phyloP scores from a whole-genome alignment of 2,113 vertebrate species.

The Spizaetus ornatus region DNA sequence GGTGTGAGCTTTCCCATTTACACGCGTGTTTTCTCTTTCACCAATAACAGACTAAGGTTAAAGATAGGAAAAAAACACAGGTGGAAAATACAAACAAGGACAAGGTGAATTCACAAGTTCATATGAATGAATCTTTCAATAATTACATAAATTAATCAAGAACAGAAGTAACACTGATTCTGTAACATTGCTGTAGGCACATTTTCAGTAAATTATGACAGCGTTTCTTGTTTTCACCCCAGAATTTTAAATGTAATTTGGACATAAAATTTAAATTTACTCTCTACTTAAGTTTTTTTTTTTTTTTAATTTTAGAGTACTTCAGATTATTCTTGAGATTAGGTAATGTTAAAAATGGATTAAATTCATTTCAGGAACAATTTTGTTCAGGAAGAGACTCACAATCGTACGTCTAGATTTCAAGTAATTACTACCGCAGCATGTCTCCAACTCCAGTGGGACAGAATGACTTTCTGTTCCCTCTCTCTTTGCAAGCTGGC shows the following conservation, averaged over 20 bases:
- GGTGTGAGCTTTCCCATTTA: not conserved
- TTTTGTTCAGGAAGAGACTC: not conserved
- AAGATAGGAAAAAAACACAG: not conserved
- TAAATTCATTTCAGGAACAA: not conserved
- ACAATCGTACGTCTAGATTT: not conserved
- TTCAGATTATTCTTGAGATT: not conserved
- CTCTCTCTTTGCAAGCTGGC: not conserved
- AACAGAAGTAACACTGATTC: not conserved
- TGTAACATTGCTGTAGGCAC: not conserved
- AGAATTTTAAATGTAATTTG: not conserved
- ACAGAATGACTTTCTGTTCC: not conserved
- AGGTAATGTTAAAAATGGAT: not conserved
- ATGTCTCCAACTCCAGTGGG: too few species aligned
- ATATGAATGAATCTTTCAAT: not conserved
- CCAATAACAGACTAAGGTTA: not conserved
- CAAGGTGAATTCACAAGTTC: not conserved
- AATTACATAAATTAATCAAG: not conserved
- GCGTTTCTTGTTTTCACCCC: not conserved
- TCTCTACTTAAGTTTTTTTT: not conserved
- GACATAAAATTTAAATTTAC: not conserved
- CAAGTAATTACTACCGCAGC: not conserved
- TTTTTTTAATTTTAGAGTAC: not conserved
- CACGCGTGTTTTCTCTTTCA: fast-evolving
- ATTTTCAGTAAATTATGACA: not conserved
- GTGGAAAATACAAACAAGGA: not conserved